Conservation (phyloP, 2,113 vertebrate genomes). For the Pycnonotus jocosus region DNA sequence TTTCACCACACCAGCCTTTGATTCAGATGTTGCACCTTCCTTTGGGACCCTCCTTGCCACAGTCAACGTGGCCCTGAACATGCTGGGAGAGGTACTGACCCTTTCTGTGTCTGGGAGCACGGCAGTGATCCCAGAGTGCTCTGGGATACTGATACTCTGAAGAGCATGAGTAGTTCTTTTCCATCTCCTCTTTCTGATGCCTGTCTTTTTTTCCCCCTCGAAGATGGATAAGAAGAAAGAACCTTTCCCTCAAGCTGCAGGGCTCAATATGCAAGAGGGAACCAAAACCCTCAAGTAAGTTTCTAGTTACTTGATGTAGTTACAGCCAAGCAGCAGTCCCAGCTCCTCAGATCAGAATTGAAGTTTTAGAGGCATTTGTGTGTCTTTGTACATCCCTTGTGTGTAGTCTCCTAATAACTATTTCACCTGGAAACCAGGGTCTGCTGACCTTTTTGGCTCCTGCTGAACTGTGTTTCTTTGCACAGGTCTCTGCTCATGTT, state of each 20-base stretch:
- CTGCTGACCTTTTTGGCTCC: not conserved
- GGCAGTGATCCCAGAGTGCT: not conserved
- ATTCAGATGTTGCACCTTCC: conserved; percentile 92
- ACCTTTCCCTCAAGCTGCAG: conserved; percentile 77
- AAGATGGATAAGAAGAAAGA: conserved; percentile 98
- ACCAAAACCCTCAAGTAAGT: conserved; percentile 89
- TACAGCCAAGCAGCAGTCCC: not conserved
- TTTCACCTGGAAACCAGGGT: not conserved
- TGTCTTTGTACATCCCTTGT: accelerated
- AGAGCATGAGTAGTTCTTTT: not conserved
- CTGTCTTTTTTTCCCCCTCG: not conserved
- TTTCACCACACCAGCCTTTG: conserved; percentile 93
- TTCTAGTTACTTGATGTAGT: not conserved
- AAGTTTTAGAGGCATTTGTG: not conserved
- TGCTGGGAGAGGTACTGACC: conserved; percentile 86
- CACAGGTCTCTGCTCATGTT: conserved; percentile 92
- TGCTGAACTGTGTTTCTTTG: not conserved
- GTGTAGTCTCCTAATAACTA: not conserved
- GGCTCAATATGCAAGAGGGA: conserved; percentile 81
- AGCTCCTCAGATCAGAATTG: not conserved
- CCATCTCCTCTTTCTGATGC: not conserved
- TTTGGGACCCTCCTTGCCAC: conserved; percentile 95
- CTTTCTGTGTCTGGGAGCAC: not conserved
- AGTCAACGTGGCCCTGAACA: conserved; percentile 91
- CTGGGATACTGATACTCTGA: not conserved